Base-by-base conservation (phyloP, 1,140 invertebrate genomes). In the Arctopsyche grandis region DNA sequence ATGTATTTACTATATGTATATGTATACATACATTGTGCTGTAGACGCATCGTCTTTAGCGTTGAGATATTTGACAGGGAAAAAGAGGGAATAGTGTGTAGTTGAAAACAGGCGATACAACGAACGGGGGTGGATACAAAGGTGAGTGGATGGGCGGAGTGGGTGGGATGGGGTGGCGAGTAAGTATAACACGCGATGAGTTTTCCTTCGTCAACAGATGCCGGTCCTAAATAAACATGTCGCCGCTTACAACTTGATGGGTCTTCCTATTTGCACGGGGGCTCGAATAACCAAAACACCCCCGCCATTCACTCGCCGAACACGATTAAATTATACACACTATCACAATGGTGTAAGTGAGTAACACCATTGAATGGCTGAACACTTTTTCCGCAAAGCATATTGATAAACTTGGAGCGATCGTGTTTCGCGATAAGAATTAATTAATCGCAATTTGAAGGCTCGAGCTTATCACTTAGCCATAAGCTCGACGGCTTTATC, bases 141-240 rank as follows among this genome's bases (percentile, higher is more conserved):
- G 71, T 74, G 71, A 26, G 58, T n/a, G 56, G 5, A n/a, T 46
- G 12, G 10, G 48, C 4, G 48, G 69, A 70, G 46, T 52, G 70
- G 43, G 70, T n/a, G 38, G 48, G 10, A 52, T 14, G 48, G 48
- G 63, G 63, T 19, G 22, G 21, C n/a, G 71, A 52, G 29, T 52
- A 70, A 12, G 48, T 56, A 46, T 74, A 74, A 58, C 48, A 14
- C 29, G 38, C 56, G 56, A 76, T 76, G 74, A 76, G 74, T 58
- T 76, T 76, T 76, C 74, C 58, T 56, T 76, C 74, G 74, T 76
- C 58, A 76, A 76, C 74, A 76, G 74, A 76, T 76, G 74, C 52
- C 52, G 56, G 74, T 76, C 74, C 74, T 76, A 76, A 76, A 52
- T 76, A 76, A 76, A 76, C 38, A 76, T 76, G 74, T 76, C 24